These are phyloP conservation scores for Phalacrocorax carbo DNA, from an alignment of 2,113 vertebrate species.

Conservation along the genomic window DNA sequence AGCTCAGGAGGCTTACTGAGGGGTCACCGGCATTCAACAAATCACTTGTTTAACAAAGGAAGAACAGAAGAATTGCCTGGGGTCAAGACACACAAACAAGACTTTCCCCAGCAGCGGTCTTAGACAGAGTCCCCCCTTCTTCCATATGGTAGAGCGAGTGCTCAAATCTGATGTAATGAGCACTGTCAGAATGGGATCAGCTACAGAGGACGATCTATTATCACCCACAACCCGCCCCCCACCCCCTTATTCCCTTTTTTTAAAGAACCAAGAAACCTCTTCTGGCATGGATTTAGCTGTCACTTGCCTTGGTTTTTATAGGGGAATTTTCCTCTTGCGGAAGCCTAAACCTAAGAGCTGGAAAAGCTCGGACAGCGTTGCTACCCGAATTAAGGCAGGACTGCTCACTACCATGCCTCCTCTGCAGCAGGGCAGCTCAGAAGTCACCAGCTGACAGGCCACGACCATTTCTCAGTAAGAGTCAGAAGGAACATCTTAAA, in stretches of 20 bases:
- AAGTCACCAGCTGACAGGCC: not conserved
- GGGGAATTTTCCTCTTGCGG: not conserved
- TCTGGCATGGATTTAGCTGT: not conserved
- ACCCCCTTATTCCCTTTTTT: not conserved
- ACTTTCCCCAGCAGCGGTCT: not conserved
- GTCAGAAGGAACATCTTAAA: not conserved
- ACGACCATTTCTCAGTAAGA: not conserved
- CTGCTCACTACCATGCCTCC: fast-evolving
- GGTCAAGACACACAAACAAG: not conserved
- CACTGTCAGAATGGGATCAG: not conserved
- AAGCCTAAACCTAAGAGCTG: not conserved
- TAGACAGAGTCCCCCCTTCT: not conserved
- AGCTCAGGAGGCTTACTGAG: not conserved
- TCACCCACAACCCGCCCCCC: too few relatives aligned
- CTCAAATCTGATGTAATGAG: not conserved
- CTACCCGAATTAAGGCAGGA: not conserved
- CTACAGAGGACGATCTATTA: not conserved
- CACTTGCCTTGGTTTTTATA: not conserved
- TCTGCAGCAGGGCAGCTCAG: not conserved
- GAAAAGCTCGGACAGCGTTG: not conserved
- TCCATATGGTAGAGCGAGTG: not conserved
- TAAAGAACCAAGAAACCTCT: not conserved
- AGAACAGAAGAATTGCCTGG: not conserved
- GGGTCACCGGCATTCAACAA: not conserved
- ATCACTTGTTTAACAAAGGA: not conserved